Conservation (phyloP, 2,113 vertebrate species). For the Tauraco erythrolophus region DNA sequence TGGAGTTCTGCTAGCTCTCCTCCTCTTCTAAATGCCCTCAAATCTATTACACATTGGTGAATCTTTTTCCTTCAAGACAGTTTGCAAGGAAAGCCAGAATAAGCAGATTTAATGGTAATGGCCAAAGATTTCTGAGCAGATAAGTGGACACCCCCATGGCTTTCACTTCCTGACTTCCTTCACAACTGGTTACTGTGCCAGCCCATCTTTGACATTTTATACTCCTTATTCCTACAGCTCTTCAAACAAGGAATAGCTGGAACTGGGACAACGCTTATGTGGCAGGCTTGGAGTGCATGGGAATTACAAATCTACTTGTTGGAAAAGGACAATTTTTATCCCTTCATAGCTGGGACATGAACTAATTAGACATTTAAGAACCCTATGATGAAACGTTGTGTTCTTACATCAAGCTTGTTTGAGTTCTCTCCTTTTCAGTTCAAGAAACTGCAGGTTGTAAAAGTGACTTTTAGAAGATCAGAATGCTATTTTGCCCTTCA, state of each 20-base stretch:
- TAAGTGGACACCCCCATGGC: background rate
- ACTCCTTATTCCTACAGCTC: background rate
- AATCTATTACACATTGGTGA: background rate
- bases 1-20: background rate
- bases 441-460: background rate
- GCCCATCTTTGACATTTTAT: background rate
- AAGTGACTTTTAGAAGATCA: background rate
- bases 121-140: slow-evolving; percentile 6
- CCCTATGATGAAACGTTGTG: background rate
- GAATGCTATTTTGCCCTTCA: background rate
- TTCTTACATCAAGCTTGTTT: background rate
- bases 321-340: background rate
- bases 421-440: background rate
- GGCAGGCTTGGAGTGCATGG: background rate
- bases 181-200: background rate
- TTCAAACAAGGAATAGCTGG: background rate
- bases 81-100: background rate
- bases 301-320: background rate
- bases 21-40: background rate
- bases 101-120: background rate
- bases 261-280: background rate
- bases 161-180: background rate
- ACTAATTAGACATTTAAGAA: background rate
- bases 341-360: background rate
- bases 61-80: background rate